Base-by-base conservation (phyloP, 2,113 vertebrate species). In the Dasyurus viverrinus region DNA sequence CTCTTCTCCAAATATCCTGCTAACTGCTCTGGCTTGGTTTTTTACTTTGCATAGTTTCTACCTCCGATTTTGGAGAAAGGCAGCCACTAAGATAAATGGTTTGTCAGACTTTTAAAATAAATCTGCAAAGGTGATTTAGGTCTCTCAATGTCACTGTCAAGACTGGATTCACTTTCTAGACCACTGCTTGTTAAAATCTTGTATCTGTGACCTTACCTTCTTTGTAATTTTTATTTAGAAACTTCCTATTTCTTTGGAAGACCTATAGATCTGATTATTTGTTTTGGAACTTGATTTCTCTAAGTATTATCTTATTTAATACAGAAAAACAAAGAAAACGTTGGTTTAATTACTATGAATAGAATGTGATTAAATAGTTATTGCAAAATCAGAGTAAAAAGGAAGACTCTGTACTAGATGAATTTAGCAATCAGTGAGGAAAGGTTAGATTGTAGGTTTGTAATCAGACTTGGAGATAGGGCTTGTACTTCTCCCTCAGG, bases 321-420 rank as follows among this genome's bases (percentile, higher is more conserved):
- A 90, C 54, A 25, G 68, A 60, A 92, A 93, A 92, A 96, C 93
- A 42, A 97, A 94, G 95, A 91, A 68, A 89, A 90, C 89, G 96
- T 91, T 54, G n/a, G 91, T 93, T 25, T 96, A 96, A 95, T 96
- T 97, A 94, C 96, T 97, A n/a, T 97, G 95, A 97, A 97, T 93
- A 97, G 96, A 97, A 92, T n/a, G 46, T 95, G 96, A 97, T 98
- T 98, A 97, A 96, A 54, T 24, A 91, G 60, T 89, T 90, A 55
- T 93, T 91, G 90, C 92, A 76, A 91, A 96, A 95, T 94, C 95
- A 95, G 93, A 96, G 95, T 92, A 54, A 94, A 95, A 96, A 52
- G 27, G n/a, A 54, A 54, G 4, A 19, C 47, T 96, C 93, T 91
- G 46, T 36, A 42, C 84, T 90, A 53, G 36, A 91, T 93, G 93